A percentile compares a stretch with the other conserved stretches of the same genome.
These are phyloP conservation scores for Choloepus didactylus DNA, from an alignment of 2,797 vertebrate species.

Conservation along the genomic window DNA sequence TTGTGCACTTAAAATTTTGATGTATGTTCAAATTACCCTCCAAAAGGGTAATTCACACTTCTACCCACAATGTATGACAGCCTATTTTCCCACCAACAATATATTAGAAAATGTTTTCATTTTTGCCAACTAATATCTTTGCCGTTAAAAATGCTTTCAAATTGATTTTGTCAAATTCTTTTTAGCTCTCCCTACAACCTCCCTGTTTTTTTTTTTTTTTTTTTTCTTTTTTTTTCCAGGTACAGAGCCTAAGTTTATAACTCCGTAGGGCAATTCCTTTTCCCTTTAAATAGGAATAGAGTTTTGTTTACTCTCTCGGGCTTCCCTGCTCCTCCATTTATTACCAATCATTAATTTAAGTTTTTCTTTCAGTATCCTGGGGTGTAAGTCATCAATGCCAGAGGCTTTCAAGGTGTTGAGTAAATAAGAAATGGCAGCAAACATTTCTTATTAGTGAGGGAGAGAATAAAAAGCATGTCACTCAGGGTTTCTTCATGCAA, in stretches of 20 bases:
- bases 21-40: conserved; percentile 27
- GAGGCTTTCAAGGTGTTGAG: conserved; percentile 81
- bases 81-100: neutral
- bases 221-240: neutral
- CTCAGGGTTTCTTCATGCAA: conserved; percentile 79
- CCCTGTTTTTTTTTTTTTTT: neutral
- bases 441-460: conserved; percentile 73
- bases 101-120: conserved; percentile 46
- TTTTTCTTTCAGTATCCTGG: conserved; percentile 78
- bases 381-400: conserved; percentile 66
- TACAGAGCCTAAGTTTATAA: conserved; percentile 59
- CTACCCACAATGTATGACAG: neutral
- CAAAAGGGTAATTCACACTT: neutral
- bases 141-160: conserved; percentile 70
- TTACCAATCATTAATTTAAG: conserved; percentile 78
- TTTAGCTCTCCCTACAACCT: neutral
- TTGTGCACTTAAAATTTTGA: conserved; percentile 50
- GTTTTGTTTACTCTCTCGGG: conserved; percentile 66
- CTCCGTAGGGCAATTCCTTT: conserved; percentile 63
- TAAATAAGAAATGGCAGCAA: conserved; percentile 82
- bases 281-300: conserved; percentile 58
- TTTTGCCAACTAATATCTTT: conserved; percentile 49
- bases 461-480: conserved; percentile 79
- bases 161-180: conserved; percentile 41
- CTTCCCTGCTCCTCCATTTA: conserved; percentile 73